Evolutionary conservation across 1,140 invertebrate species (phyloP).

Genomic region (Aphis gossypii): DNA sequence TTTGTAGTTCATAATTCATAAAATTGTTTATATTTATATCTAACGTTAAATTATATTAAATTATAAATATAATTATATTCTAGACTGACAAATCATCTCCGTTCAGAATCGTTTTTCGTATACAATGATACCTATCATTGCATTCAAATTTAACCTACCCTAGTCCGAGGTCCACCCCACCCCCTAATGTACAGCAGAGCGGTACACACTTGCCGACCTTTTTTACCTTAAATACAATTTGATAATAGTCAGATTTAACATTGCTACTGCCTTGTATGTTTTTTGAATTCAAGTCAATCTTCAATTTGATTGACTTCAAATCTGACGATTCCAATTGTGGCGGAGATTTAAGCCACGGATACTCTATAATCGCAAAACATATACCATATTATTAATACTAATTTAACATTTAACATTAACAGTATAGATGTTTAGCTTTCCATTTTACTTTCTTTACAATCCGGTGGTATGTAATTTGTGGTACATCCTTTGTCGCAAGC

Average conservation of each 20-base stretch:
- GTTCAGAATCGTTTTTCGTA: too few species aligned
- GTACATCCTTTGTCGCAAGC: not conserved
- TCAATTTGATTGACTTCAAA: not conserved
- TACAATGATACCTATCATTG: too few species aligned
- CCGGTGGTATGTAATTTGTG: not conserved
- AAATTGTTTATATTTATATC: too few species aligned
- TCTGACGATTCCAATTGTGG: not conserved
- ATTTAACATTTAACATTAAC: not conserved
- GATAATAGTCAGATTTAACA: not conserved
- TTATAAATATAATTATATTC: too few species aligned
- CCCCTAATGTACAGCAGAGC: too few species aligned
- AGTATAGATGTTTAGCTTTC: not conserved
- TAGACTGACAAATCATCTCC: too few species aligned
- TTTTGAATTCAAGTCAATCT: not conserved
- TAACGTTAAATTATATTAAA: too few species aligned
- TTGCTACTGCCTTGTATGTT: not conserved
- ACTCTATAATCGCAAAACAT: not conserved
- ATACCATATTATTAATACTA: not conserved
- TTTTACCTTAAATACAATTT: constrained; percentile 13
- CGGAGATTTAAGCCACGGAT: not conserved
- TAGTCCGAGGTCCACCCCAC: too few species aligned
- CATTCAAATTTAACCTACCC: too few species aligned
- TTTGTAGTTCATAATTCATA: too few species aligned
- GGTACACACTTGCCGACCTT: too few species aligned
- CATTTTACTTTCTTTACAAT: constrained; percentile 18